A percentile compares a stretch with the other conserved stretches of the same genome.
Evolutionary conservation across 2,113 vertebrate genomes (phyloP).

Genomic region (Murina feae): DNA sequence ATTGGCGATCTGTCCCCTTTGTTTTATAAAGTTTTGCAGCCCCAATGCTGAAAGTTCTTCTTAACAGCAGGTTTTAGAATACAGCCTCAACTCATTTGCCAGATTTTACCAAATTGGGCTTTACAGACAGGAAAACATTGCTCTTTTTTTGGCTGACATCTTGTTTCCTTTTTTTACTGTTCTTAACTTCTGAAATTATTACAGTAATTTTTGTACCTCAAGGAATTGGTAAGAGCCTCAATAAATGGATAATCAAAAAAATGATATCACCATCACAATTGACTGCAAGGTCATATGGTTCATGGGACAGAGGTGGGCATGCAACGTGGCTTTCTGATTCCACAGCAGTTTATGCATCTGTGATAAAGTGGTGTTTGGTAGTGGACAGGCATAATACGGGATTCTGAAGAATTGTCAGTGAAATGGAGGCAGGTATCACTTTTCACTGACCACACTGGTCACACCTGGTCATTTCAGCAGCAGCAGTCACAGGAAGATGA

Average conservation of each 20-base stretch:
- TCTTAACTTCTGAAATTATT: constrained; percentile 21
- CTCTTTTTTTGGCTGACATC: neutral
- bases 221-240: neutral
- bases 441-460: neutral
- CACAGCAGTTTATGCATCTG: neutral
- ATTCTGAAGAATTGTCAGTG: neutral
- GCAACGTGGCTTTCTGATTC: neutral
- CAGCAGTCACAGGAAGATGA: neutral
- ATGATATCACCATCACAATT: accelerated
- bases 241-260: neutral
- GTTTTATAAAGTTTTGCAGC: neutral
- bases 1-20: neutral
- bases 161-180: neutral
- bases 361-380: neutral
- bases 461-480: neutral
- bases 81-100: neutral
- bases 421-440: accelerated
- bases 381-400: neutral
- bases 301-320: neutral
- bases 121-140: neutral
- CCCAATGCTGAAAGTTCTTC: neutral
- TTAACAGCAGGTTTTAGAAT: neutral
- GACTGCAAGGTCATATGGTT: neutral
- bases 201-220: neutral
- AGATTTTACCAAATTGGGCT: neutral